Evolutionary conservation across 2,113 vertebrate genomes (phyloP), one percentile per base, ranked within the genome.

Genomic region (Phylloscopus trochilus): DNA sequence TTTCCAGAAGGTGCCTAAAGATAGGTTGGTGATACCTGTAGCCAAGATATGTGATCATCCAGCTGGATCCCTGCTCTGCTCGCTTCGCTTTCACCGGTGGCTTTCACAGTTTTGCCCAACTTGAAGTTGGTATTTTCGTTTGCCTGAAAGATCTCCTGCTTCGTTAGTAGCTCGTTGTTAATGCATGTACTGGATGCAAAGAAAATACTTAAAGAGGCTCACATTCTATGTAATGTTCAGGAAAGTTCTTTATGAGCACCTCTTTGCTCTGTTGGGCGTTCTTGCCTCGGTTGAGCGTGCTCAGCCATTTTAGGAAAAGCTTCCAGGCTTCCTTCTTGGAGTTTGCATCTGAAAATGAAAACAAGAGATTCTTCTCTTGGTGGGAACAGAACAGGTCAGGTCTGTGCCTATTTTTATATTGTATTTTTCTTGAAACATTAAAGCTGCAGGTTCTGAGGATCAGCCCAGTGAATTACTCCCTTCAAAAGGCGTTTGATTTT

Each of bases 1-100:
- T 76, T 92, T 85, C 73, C 77, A 82, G 64, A 49, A 83, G 63
- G 20, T 74, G 87, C 82, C 72, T 91, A 92, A 94, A 92, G 56
- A 93, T 44, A 58, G 85, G 62, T 17, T 51, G 67, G 35, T 66
- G 83, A 96, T 93, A 92, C 44, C 81, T 83, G 84, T 24, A 30
- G 86, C 35, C 35, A 26, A 41, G 91, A 91, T 46, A 94, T 0
- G 41, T 59, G 58, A 87, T 69, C 83, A 18, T 52, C 31, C 55
- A 3, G 46, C 39, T 9, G 60, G 35, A 66, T 77, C 69, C 49
- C 55, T 44, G 62, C 30, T 22, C 58, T 11, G 70, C 67, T 47
- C 17, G 5, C 1, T 66, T 79, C 46, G 0, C 59, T 75, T 72
- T 82, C 49, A 75, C 74, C 27, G 63, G 37, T 7, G 17, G 30